phyloP scores from a whole-genome alignment of 1,140 invertebrate genomes.

The Anastrepha obliqua region DNA sequence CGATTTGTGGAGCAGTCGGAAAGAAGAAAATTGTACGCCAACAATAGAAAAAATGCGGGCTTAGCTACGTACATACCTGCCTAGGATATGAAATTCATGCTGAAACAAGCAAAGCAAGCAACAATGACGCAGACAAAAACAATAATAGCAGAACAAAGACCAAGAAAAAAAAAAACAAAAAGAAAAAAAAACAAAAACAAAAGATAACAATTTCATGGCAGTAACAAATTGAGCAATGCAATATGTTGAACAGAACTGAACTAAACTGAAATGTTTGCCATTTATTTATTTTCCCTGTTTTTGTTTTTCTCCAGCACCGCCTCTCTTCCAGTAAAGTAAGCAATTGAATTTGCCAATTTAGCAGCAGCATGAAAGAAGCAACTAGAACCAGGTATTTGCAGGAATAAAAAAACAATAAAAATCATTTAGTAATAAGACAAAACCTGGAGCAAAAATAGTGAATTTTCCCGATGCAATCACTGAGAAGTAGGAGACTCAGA shows the following conservation, averaged over 20 bases:
- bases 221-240: constrained; percentile 48
- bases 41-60: constrained; percentile 14
- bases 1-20: constrained; percentile 15
- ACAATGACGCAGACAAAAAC: constrained; percentile 23
- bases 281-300: constrained; percentile 41
- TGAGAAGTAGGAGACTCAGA: background rate
- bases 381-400: background rate
- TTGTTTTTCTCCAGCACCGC: constrained; percentile 11
- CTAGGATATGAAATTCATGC: constrained; percentile 30
- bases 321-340: constrained; percentile 14
- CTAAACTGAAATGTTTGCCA: constrained; percentile 50
- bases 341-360: constrained; percentile 52
- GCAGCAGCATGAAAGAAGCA: constrained; percentile 34
- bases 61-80: background rate
- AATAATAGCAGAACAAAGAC: background rate
- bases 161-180: background rate
- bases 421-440: constrained; percentile 16
- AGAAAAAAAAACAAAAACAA: background rate
- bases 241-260: constrained; percentile 18
- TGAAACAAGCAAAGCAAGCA: background rate
- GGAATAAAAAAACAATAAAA: background rate
- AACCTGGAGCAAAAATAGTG: constrained; percentile 23
- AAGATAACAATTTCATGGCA: constrained; percentile 35
- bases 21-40: constrained; percentile 36
- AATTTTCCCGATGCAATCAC: constrained; percentile 5